Base-by-base conservation (phyloP, 64 coral and sea anemone genomes). In the Dendronephthya gigantea region DNA sequence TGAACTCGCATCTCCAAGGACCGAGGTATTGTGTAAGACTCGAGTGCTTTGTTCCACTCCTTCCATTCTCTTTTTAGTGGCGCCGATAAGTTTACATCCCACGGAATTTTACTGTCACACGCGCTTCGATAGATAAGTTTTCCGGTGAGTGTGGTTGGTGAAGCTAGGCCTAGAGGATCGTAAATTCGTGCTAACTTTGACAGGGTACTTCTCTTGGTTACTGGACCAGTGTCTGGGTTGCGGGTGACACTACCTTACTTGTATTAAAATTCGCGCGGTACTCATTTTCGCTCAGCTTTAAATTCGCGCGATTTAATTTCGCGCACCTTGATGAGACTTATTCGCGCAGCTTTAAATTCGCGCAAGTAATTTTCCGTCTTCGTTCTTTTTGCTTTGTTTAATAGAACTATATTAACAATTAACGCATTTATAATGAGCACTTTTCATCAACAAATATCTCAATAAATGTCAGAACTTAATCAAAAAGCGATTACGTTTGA, bases 101-200 rank as follows among this genome's bases (percentile, higher is more conserved):
- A 90, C 16, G 89, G 33, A 32, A 90, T 19, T 74, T 90, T 90
- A 69, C 45, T 59, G 51, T 90, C 89, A 39, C 89, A 90, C 7
- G 85, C 85, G 50, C 50, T 59, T 38, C 84, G 72, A 66, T 90
- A 90, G 48, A 90, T 83, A 48, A 82, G 49, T 50, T 90, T 90
- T 49, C 83, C 89, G 25, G 62, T 30, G 32, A 90, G 40, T 58
- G 70, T 90, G 31, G 84, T 74, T 40, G 84, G 75, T 83, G 89
- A 90, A 36, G 74, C 89, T 35, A 86, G 72, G 19, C 89, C 74
- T 41, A 90, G 84, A 36, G 89, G 89, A 16, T 90, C 89, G 55
- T 90, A 90, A 32, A 82, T 85, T 41, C 39, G 82, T 28, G 89
- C 84, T 48, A 83, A 69, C 19, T 90, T 68, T 41, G 84, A 86